Conservation (phyloP, 2,113 vertebrate species). For the Menidia beryllina region DNA sequence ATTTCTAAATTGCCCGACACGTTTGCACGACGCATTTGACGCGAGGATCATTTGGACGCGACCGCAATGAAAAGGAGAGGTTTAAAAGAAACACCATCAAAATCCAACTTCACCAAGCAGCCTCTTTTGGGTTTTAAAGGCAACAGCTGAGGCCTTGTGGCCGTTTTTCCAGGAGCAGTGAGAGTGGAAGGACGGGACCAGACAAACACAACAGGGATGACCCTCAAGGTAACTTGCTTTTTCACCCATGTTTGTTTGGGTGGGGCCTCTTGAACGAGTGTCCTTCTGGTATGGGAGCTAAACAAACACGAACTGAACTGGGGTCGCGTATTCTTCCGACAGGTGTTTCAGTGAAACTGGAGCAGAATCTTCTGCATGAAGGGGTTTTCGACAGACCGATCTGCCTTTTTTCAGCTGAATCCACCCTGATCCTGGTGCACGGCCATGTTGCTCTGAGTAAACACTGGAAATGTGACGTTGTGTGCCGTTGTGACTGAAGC, state of each 20-base stretch:
- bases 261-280: conserved; percentile 11
- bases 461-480: background rate
- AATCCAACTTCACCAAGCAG: conserved; percentile 18
- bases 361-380: background rate
- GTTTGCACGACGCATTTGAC: background rate
- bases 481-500: background rate
- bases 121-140: conserved; percentile 8
- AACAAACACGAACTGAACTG: conserved; percentile 47
- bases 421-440: no score
- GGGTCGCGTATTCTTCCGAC: conserved; percentile 39
- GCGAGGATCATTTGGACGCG: background rate
- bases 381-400: background rate
- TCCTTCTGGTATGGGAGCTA: conserved; percentile 50
- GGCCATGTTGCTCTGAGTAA: background rate
- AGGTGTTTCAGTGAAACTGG: conserved; percentile 13
- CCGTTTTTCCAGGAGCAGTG: conserved; percentile 1
- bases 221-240: conserved; percentile 41
- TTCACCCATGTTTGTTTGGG: conserved; percentile 36
- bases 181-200: conserved; percentile 21
- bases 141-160: conserved; percentile 24
- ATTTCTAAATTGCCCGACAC: conserved; percentile 25
- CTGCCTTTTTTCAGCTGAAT: background rate
- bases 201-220: conserved; percentile 51
- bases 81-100: background rate
- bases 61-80: conserved; percentile 1